Conservation (phyloP, 2,113 vertebrate genomes). For the Proteles cristata region DNA sequence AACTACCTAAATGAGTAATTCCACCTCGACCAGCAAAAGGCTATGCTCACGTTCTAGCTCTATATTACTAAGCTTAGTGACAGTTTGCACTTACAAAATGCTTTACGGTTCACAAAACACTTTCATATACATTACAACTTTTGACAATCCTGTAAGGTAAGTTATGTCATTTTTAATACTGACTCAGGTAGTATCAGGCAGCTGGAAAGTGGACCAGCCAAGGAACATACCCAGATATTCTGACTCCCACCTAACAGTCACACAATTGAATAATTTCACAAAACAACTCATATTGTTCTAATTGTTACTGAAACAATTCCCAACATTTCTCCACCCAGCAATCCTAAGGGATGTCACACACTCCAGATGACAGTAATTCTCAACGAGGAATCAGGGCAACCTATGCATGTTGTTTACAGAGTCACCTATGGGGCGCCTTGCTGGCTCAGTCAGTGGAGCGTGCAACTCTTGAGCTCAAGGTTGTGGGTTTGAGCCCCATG, state of each 20-base stretch:
- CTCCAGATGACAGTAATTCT: neutral
- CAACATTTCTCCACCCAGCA: neutral
- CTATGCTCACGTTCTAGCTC: neutral
- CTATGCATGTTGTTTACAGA: neutral
- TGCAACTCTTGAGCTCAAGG: too few relatives aligned
- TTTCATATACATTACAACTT: constrained; percentile 9
- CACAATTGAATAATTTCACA: neutral
- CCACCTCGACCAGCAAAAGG: constrained; percentile 7
- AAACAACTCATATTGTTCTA: neutral
- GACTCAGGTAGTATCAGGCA: neutral
- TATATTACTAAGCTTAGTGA: constrained; percentile 1
- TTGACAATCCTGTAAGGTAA: neutral
- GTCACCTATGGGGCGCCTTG: neutral
- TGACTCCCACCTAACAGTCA: neutral
- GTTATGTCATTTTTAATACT: constrained; percentile 14
- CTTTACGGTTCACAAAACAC: neutral
- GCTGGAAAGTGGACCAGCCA: neutral
- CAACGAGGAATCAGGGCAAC: neutral
- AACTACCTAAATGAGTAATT: constrained; percentile 46
- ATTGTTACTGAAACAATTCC: constrained; percentile 20
- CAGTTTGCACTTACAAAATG: constrained; percentile 41
- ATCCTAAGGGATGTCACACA: neutral
- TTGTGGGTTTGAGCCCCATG: too few relatives aligned
- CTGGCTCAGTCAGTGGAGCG: too few relatives aligned
- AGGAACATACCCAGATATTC: neutral